Evolutionary conservation across 2,797 vertebrate species (phyloP), one percentile per base, ranked within the genome.

Genomic region (Enteromius treurensis): DNA sequence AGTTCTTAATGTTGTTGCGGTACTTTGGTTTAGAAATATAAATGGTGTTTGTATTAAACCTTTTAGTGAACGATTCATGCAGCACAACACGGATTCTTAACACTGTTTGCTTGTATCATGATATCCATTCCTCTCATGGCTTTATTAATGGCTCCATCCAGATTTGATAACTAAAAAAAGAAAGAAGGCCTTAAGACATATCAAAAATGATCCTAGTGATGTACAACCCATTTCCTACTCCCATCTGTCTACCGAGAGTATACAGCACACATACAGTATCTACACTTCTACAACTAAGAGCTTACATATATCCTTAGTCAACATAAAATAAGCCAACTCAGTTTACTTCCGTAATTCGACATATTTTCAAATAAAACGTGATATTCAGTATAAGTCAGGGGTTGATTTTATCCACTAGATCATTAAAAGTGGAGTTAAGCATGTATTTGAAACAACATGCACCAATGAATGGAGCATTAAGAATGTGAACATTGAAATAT

Each of bases 221-320:
- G 40, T 51, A 60, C 60, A 80, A 76, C 78, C 78, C 32, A 80
- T 76, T 78, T 84, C 23, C 49, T 55, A 15, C 47, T 74, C 42
- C 23, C 68, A 84, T 79, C 58, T 65, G 76, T 71, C 32, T 37
- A 60, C 37, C 11, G n/a, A 47, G 23, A 49, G 23, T 45, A 83
- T 45, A 32, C 64, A 64, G 37, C 19, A 6, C 45, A 71, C 29
- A 79, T 26, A 70, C 58, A 60, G 4, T 19, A 53, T 51, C 32
- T n/a, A 77, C 47, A 76, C 47, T 1, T 17, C 9, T 51, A 64
- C 32, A 74, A 74, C 26, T 26, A n/a, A 74, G 0, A 74, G 19
- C 14, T 17, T 62, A 14, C 32, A 76, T 34, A 9, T 10, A 64
- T 81, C 17, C 29, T 73, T 69, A 42, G 21, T 53, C 79, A 71